Percentiles rank a stretch among this genome's conserved stretches.
Conservation (phyloP, 2,888 invertebrate genomes). For the Zhengitettix transpicula region DNA sequence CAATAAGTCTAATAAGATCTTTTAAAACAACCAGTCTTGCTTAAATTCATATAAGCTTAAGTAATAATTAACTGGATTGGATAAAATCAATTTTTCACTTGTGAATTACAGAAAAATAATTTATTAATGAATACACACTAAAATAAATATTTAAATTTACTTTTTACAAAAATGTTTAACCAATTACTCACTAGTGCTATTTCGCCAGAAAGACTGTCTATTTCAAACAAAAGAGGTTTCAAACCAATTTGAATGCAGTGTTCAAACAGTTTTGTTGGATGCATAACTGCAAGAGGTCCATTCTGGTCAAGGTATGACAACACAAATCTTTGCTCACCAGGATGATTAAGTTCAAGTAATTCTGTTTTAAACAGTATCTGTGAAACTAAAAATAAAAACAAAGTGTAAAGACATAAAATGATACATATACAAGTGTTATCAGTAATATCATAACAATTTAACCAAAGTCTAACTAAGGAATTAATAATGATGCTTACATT, state of each 20-base stretch:
- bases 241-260: constrained; percentile 40
- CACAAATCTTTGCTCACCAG: constrained; percentile 44
- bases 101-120: no score
- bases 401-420: no score
- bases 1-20: no score
- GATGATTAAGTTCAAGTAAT: constrained; percentile 32
- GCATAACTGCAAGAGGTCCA: constrained; percentile 42
- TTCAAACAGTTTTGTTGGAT: constrained; percentile 39
- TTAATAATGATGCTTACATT: no score
- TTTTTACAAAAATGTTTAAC: background rate
- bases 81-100: no score
- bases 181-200: constrained; percentile 5
- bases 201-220: constrained; percentile 9
- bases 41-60: no score
- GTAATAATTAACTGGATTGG: no score
- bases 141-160: background rate
- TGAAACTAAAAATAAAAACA: background rate
- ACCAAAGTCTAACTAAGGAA: no score
- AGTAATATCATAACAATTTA: no score
- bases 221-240: constrained; percentile 36
- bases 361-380: constrained; percentile 34
- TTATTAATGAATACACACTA: no score
- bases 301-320: constrained; percentile 36
- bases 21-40: no score
- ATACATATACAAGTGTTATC: no score